Base-by-base conservation (phyloP, 2,797 vertebrate species). In the Sardinella longiceps region DNA sequence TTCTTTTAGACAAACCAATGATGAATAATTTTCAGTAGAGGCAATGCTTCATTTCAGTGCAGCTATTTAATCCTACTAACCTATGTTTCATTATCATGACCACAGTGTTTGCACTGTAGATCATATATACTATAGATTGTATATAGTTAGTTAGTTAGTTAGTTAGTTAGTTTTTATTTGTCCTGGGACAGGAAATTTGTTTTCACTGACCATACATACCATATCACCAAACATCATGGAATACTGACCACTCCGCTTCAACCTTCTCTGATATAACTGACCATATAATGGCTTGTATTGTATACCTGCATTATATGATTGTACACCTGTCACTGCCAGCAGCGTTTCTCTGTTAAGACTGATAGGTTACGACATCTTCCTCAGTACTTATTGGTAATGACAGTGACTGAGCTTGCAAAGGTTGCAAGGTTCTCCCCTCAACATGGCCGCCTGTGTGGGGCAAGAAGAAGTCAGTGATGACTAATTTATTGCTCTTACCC, bases 401-500 rank as follows among this genome's bases (percentile, higher is more conserved):
- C 33, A 74, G 30, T 39, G 12, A 18, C 30, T 74, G 66, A 33
- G 5, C 18, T 56, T 5, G 5, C 53, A 20, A 20, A 43, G 43
- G 43, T 4, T 23, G 3, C 6, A 5, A 56, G 53, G 53, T 56
- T 56, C 53, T 15, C 0, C 30, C 30, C 66, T 37, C 30, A 20
- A 37, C 30, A 74, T 33, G 33, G 37, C 66, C 15, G 14, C 30
- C 66, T 37, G 66, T 74, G 66, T 74, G 66, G 33, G 66, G 30
- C 66, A 14, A 20, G 66, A 30, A 2, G 23, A 66, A 66, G 60
- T 66, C 30, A 37, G 66, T 39, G 66, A 74, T 74, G 66, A 74
- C 66, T 74, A 74, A 74, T 74, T 74, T 74, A 74, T 74, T 39
- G 33, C 66, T 37, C 66, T 20, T 74, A 14, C 53, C 25, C 60